Evolutionary conservation across 2,888 invertebrate genomes (phyloP), one percentile per base, ranked within the genome.

Genomic region (Phengaris arion): DNA sequence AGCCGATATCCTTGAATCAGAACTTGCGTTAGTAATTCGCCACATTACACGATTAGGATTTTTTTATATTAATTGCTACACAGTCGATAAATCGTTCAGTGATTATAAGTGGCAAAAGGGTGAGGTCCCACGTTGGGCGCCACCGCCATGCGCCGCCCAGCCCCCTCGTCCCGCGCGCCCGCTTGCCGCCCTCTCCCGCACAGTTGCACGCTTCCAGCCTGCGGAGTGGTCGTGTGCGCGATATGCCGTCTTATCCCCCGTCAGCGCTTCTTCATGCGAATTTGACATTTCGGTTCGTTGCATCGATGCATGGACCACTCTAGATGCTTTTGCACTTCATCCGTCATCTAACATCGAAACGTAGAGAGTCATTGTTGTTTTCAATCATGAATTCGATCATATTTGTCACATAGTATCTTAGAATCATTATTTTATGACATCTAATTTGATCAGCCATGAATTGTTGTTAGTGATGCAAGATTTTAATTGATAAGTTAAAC

Each of bases 301-400:
- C 92, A 89, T 87, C 85, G 83, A 89, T 90, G 93, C 93, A 93
- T 93, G 93, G 85, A 89, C 93, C 93, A 92, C 91, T 85, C 86
- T 93, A 93, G 92, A 90, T 84, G 93, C 93, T 93, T 93, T 84
- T 89, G 92, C 92, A 92, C 91, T 83, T 80, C 83, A 87, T 86
- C 83, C 84, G 87, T 86, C 87, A 87, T 85, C 82, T 83, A 81
- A 86, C 85, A 86, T 85, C 76, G 79, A 59, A 59, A 78, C 77
- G 82, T 81, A 81, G 82, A 77, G 79, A 79, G 78, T 80, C 82
- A 82, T 82, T 77, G 78, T 82, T 78, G 79, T 80, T 81, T 81
- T 81, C 78, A 74, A 80, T 79, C 80, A 80, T 78, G 75, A 78
- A 77, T 75, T 77, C 76, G 75, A 75, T 78, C 78, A 79, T 81